phyloP scores from a whole-genome alignment of 2,888 invertebrate genomes.

The Hemistola chrysoprasaria region DNA sequence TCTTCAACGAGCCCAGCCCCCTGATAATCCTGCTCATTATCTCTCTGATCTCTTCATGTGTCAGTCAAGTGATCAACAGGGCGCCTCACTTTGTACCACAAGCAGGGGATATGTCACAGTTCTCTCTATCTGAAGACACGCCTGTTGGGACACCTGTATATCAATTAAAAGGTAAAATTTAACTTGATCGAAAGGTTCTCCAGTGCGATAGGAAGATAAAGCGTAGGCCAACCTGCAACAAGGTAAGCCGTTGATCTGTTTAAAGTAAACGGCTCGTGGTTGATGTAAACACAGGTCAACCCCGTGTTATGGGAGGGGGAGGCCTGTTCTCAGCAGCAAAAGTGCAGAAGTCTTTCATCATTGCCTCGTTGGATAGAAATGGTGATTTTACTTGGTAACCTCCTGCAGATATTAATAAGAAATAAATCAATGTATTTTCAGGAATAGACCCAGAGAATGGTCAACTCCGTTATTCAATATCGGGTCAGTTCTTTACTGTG shows the following conservation, averaged over 20 bases:
- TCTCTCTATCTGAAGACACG: constrained; percentile 88
- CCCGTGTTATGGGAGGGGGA: no score
- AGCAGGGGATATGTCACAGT: constrained; percentile 88
- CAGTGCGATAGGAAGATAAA: no score
- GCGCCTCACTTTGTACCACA: constrained; percentile 89
- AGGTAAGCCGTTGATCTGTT: no score
- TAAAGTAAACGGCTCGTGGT: no score
- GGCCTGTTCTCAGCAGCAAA: no score
- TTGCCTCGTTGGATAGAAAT: no score
- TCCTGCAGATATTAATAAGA: no score
- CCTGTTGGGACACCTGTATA: constrained; percentile 89
- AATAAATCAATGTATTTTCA: constrained; percentile 53
- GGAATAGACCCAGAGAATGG: constrained; percentile 89
- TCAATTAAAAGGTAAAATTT: constrained; percentile 87
- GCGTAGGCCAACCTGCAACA: no score
- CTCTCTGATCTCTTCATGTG: constrained; percentile 45
- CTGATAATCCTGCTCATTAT: constrained; percentile 57
- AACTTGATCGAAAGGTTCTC: no score
- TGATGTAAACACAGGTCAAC: no score
- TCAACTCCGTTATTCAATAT: constrained; percentile 88
- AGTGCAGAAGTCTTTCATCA: no score
- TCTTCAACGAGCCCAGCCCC: constrained; percentile 55
- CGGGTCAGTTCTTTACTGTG: constrained; percentile 91
- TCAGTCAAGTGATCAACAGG: constrained; percentile 84
- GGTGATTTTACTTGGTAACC: no score